Percentiles rank a stretch among this genome's conserved stretches.
phyloP scores from a whole-genome alignment of 1,140 invertebrate genomes.

The Dendroctonus ponderosae region DNA sequence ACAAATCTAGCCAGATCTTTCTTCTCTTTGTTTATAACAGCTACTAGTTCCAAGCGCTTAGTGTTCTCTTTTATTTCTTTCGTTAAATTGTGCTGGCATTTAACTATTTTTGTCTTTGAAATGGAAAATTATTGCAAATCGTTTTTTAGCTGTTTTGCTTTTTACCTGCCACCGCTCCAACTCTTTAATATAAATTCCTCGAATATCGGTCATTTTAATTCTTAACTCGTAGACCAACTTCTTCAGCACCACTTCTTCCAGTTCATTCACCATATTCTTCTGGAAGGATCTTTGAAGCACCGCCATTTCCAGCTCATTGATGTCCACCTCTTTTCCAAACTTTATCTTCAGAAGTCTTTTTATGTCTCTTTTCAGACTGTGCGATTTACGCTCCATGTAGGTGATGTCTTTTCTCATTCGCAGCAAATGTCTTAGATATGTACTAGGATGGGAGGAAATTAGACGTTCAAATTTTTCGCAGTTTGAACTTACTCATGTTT shows the following conservation, averaged over 20 bases:
- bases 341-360: conserved; percentile 57
- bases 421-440: conserved; percentile 55
- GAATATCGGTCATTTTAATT: conserved; percentile 52
- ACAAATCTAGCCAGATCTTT: conserved; percentile 52
- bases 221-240: conserved; percentile 57
- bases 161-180: conserved; percentile 44
- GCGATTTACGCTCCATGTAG: conserved; percentile 57
- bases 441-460: conserved; percentile 40
- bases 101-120: conserved; percentile 41
- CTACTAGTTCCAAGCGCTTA: conserved; percentile 58
- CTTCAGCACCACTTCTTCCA: conserved; percentile 59
- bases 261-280: conserved; percentile 45
- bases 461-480: conserved; percentile 8
- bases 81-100: conserved; percentile 50
- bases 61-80: conserved; percentile 56
- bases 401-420: conserved; percentile 58
- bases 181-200: conserved; percentile 50
- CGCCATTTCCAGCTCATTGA: conserved; percentile 58
- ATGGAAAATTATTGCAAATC: conserved; percentile 31
- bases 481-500: conserved; percentile 56
- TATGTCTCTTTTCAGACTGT: conserved; percentile 54
- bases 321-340: conserved; percentile 58
- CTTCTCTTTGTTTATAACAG: conserved; percentile 58
- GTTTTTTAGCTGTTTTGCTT: conserved; percentile 10
- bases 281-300: conserved; percentile 54